Evolutionary conservation across 1,140 invertebrate genomes (phyloP), one percentile per base, ranked within the genome.

Genomic region (Diorhabda elongata): DNA sequence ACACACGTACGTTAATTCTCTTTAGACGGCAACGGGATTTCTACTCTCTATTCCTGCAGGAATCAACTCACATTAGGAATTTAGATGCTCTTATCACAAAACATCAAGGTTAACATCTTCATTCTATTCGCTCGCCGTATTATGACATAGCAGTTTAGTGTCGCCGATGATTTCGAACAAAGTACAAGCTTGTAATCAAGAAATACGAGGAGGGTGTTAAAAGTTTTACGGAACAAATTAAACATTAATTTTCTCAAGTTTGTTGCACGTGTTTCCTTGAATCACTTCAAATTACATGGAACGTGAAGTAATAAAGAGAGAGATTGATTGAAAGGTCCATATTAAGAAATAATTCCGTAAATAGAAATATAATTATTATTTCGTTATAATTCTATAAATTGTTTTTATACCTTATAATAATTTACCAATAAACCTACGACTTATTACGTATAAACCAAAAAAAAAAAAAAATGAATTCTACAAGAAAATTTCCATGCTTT

Each of bases 41-140:
- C 47, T 52, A 52, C 2, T 52, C n/a, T n/a, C 6, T n/a, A 52
- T 3, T 52, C 47, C 47, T 52, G 47, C n/a, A 52, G 47, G 47
- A 52, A 52, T 52, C 47, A 52, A 52, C 47, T 52, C 47, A n/a
- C 47, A 52, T 52, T n/a, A 52, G 47, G n/a, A 52, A 52, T 52
- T 52, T 52, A 52, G 47, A 52, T 52, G 47, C 47, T 52, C 47
- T 52, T 52, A 52, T 52, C 47, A n/a, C 47, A 52, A 52, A 6
- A 52, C 47, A 6, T 8, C n/a, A 52, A n/a, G 47, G 47, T 52
- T 52, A 52, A 52, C 47, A 52, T 52, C 47, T 52, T 52, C 47
- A 52, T 52, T n/a, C 47, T 52, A n/a, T 52, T 52, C 47, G 47
- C n/a, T 52, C 47, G 47, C n/a, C 47, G 47, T n/a, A 52, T 52